phyloP scores from a whole-genome alignment of 2,797 vertebrate genomes.

The Lepus townsendii region DNA sequence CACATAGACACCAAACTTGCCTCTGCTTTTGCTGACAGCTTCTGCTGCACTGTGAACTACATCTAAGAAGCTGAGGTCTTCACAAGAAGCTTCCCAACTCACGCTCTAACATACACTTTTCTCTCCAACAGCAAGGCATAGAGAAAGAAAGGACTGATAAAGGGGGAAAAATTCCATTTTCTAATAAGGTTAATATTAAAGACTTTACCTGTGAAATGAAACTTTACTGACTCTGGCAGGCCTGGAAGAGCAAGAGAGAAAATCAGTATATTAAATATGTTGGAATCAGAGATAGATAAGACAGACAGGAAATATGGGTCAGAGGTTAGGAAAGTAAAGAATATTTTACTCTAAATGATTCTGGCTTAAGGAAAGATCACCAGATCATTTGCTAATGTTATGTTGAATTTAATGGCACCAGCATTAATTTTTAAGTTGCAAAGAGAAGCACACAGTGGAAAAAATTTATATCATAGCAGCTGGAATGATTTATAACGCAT shows the following conservation, averaged over 20 bases:
- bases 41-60: not conserved
- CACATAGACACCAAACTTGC: not conserved
- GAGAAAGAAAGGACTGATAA: not conserved
- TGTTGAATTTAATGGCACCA: conserved; percentile 51
- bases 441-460: conserved; percentile 54
- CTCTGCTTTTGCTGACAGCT: not conserved
- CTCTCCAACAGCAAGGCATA: not conserved
- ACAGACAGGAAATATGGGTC: not conserved
- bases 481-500: conserved; percentile 78
- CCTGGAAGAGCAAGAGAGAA: conserved; percentile 86
- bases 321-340: not conserved
- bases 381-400: conserved; percentile 51
- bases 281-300: not conserved
- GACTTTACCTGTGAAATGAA: conserved; percentile 93
- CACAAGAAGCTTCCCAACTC: not conserved
- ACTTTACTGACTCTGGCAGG: conserved; percentile 92
- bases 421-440: conserved; percentile 72
- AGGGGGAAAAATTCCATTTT: not conserved
- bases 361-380: conserved; percentile 28
- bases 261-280: not conserved
- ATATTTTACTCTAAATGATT: conserved; percentile 50
- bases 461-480: conserved; percentile 72
- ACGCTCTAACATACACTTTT: not conserved
- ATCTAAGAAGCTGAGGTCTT: not conserved
- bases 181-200: not conserved